Conservation (phyloP, 2,113 vertebrate genomes). For the Peromyscus polionotus region DNA sequence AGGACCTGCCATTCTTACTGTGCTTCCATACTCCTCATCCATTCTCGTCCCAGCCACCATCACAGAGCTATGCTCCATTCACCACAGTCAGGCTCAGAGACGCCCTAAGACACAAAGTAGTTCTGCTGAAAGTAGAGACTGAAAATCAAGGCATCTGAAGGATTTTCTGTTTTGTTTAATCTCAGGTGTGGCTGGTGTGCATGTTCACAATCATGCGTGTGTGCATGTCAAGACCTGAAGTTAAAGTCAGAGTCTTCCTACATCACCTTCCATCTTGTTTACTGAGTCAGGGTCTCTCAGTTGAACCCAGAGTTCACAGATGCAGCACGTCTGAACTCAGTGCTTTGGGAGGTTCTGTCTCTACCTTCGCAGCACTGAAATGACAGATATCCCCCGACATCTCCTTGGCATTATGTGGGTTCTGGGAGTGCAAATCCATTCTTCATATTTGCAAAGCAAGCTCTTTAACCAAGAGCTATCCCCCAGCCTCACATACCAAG, state of each 20-base stretch:
- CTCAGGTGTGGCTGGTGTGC: not conserved
- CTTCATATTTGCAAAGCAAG: not conserved
- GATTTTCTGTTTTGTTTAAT: not conserved
- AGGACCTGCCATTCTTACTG: slow-evolving; percentile 6
- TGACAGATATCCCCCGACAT: too few relatives aligned
- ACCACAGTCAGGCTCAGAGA: not conserved
- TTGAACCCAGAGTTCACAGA: not conserved
- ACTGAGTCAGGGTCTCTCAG: not conserved
- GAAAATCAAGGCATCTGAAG: slow-evolving; percentile 24
- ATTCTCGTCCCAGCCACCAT: not conserved
- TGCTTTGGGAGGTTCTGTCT: not conserved
- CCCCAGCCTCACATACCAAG: not conserved
- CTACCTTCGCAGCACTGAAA: not conserved
- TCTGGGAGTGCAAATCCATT: not conserved
- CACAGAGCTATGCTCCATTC: not conserved
- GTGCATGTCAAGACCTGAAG: not conserved
- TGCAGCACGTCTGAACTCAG: not conserved
- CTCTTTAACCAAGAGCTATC: not conserved
- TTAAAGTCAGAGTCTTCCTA: too few relatives aligned
- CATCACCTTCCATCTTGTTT: too few relatives aligned
- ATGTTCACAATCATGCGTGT: too few relatives aligned
- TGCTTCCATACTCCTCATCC: slow-evolving; percentile 16
- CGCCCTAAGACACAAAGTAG: not conserved
- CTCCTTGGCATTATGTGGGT: not conserved
- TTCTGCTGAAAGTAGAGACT: not conserved